phyloP scores from a whole-genome alignment of 2,113 vertebrate species.

The Erinaceus europaeus region DNA sequence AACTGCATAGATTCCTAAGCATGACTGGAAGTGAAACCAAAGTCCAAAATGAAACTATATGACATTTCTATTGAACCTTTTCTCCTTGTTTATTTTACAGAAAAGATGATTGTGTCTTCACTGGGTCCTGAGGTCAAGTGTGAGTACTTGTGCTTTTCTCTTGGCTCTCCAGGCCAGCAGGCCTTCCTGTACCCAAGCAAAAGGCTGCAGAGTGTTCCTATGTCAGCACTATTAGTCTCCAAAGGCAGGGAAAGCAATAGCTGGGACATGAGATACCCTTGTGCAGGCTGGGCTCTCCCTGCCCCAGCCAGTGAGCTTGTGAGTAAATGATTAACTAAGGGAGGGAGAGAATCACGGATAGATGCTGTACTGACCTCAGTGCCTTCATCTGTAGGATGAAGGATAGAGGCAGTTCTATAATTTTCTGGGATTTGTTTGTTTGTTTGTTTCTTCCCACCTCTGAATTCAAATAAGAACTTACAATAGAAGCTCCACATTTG shows the following conservation, averaged over 20 bases:
- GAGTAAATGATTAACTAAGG: background rate
- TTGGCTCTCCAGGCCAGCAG: background rate
- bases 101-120: background rate
- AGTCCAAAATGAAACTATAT: background rate
- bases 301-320: background rate
- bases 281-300: background rate
- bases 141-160: background rate
- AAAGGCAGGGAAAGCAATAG: background rate
- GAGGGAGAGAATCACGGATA: too few relatives aligned
- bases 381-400: background rate
- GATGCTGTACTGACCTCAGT: background rate
- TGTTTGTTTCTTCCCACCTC: background rate
- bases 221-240: background rate
- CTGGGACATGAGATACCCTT: background rate
- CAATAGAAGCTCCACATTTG: background rate
- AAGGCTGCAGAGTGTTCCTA: background rate
- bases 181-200: background rate
- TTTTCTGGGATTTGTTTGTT: background rate
- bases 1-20: background rate
- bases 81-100: background rate
- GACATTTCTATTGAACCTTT: background rate
- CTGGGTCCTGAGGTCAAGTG: background rate
- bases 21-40: background rate
- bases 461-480: background rate
- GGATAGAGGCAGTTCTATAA: background rate